Evolutionary conservation across 2,888 invertebrate species (phyloP).

Genomic region (Epinotia demarniana): DNA sequence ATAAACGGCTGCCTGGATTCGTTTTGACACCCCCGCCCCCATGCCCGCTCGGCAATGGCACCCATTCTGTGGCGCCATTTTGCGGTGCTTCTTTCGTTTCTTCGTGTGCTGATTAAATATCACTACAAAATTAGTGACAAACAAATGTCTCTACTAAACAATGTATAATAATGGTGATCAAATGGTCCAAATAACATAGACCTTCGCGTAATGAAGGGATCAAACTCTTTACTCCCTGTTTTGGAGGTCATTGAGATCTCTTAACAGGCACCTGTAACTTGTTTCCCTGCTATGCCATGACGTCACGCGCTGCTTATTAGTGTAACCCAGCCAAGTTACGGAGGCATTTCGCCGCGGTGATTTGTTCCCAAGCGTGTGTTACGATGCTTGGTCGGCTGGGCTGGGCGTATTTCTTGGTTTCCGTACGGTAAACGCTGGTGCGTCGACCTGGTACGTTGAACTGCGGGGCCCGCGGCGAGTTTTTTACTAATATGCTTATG

Average conservation of each 20-base stretch:
- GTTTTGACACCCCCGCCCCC: no score
- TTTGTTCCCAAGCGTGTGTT: slow-evolving; percentile 58
- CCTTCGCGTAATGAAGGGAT: no score
- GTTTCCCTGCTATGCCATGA: slow-evolving; percentile 74
- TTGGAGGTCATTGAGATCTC: slow-evolving; percentile 64
- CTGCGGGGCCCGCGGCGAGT: slow-evolving; percentile 71
- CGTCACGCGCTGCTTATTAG: slow-evolving; percentile 72
- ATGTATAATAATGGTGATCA: no score
- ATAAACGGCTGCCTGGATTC: no score
- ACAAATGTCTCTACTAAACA: no score
- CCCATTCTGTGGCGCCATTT: no score
- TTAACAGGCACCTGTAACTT: slow-evolving; percentile 72
- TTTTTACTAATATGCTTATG: slow-evolving; percentile 64
- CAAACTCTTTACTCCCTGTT: slow-evolving; percentile 46
- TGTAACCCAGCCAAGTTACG: slow-evolving; percentile 62
- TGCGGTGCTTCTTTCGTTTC: no score
- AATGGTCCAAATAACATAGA: no score
- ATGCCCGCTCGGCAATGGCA: no score
- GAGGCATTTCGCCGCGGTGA: slow-evolving; percentile 61
- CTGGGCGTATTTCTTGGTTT: slow-evolving; percentile 74
- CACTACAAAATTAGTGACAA: no score
- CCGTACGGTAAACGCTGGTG: slow-evolving; percentile 77
- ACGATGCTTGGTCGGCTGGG: slow-evolving; percentile 69
- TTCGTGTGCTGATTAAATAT: no score
- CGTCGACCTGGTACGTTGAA: slow-evolving; percentile 81